Percentiles rank a stretch among this genome's conserved stretches.
These are phyloP conservation scores for Isurus oxyrinchus DNA, from an alignment of 2,113 vertebrate species.

Conservation along the genomic window DNA sequence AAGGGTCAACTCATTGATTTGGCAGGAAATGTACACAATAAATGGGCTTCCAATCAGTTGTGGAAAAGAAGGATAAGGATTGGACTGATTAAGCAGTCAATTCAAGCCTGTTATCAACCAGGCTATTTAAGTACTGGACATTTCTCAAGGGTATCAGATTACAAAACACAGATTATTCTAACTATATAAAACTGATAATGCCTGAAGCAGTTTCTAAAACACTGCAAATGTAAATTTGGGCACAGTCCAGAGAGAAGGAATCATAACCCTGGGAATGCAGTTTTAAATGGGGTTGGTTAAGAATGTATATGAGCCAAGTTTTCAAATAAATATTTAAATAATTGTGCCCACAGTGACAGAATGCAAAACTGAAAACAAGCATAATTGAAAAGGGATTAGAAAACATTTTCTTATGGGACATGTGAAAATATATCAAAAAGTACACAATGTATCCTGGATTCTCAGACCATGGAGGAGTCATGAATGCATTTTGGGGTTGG, in stretches of 20 bases:
- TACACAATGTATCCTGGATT: background rate
- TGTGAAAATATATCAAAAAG: too few relatives aligned
- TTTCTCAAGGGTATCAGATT: background rate
- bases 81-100: background rate
- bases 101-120: background rate
- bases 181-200: background rate
- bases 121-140: background rate
- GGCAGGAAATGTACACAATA: background rate
- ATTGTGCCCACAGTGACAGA: background rate
- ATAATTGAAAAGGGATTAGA: background rate
- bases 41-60: background rate
- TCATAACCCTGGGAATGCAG: background rate
- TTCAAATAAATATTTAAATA: background rate
- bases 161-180: background rate
- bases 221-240: background rate
- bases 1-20: background rate
- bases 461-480: background rate
- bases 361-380: background rate
- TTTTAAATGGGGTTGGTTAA: background rate
- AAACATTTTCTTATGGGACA: background rate
- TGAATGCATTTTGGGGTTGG: background rate
- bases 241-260: background rate
- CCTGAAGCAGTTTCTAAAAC: background rate
- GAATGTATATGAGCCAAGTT: background rate
- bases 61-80: background rate